phyloP scores from a whole-genome alignment of 2,888 invertebrate species.

The Ornithoptera priamus region DNA sequence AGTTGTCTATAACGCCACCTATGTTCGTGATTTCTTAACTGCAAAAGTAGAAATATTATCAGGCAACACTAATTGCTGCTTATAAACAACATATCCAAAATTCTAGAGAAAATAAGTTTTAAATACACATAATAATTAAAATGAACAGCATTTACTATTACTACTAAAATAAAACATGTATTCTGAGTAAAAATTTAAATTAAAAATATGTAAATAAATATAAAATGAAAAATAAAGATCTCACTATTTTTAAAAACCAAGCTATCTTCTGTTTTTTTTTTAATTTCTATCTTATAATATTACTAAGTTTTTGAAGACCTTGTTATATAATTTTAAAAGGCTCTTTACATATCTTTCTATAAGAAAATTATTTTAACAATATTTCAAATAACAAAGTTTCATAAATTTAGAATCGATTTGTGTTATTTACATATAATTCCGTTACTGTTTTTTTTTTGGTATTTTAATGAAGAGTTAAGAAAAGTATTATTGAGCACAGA shows the following conservation, averaged over 20 bases:
- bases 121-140: neutral
- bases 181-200: too few species aligned
- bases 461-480: neutral
- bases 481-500: constrained; percentile 10
- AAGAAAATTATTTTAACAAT: neutral
- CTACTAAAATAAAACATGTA: too few species aligned
- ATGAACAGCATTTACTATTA: neutral
- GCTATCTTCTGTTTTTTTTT: too few species aligned
- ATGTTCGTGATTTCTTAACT: constrained; percentile 14
- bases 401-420: neutral
- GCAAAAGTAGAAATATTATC: neutral
- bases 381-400: neutral
- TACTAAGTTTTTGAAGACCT: neutral
- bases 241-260: too few species aligned
- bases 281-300: too few species aligned
- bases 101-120: neutral
- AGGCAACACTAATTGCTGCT: constrained; percentile 13
- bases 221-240: too few species aligned
- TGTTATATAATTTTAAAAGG: neutral
- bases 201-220: too few species aligned
- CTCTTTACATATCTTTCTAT: neutral
- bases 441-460: neutral
- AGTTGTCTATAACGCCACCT: constrained; percentile 50
- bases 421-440: neutral
- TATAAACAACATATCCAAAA: neutral